phyloP scores from a whole-genome alignment of 2,888 invertebrate genomes.

The Eilema caniola region DNA sequence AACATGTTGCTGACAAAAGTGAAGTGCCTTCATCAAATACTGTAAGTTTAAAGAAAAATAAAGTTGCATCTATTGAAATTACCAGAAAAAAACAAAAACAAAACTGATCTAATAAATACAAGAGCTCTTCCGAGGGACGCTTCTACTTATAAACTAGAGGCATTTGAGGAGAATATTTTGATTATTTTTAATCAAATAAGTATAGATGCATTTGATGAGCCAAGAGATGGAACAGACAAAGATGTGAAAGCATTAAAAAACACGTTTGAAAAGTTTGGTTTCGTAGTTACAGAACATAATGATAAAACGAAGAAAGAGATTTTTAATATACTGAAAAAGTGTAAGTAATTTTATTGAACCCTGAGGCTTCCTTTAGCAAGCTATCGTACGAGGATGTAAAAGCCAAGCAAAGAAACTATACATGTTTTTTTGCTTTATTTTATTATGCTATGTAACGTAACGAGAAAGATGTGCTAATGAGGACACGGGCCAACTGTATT shows the following conservation, averaged over 20 bases:
- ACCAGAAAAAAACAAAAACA: not conserved
- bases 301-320: conserved; percentile 67
- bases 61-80: not conserved
- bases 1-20: not conserved
- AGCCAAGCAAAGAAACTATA: no score
- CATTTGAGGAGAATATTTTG: conserved; percentile 68
- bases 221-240: conserved; percentile 66
- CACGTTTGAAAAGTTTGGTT: conserved; percentile 67
- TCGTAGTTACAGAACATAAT: conserved; percentile 60
- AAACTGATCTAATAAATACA: conserved; percentile 23
- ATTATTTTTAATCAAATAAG: conserved; percentile 73
- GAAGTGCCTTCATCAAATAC: not conserved
- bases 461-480: no score
- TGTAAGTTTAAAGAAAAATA: not conserved
- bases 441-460: no score
- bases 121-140: conserved; percentile 62
- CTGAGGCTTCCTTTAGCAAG: no score
- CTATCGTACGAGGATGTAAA: no score
- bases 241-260: conserved; percentile 59
- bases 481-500: no score
- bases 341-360: conserved; percentile 51
- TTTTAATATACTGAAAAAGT: conserved; percentile 58
- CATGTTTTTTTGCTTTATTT: no score
- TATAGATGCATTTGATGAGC: conserved; percentile 57
- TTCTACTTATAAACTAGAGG: conserved; percentile 70